phyloP scores from a whole-genome alignment of 2,888 invertebrate genomes.

The Chrysomela aeneicollis region DNA sequence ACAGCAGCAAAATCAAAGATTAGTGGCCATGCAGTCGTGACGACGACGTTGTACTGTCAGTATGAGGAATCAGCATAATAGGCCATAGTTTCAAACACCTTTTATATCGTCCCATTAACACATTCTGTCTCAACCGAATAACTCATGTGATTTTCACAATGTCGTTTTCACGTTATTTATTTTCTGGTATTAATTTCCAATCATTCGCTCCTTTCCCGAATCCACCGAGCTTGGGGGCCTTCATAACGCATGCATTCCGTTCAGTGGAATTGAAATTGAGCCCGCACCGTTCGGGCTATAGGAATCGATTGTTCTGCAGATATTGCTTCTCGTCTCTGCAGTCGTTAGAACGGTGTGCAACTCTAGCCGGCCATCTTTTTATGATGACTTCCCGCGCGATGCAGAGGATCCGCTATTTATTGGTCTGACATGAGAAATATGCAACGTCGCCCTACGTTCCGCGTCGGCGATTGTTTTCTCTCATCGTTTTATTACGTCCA shows the following conservation, averaged over 20 bases:
- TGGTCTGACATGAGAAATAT: slow-evolving; percentile 3
- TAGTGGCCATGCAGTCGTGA: no score
- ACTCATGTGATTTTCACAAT: no score
- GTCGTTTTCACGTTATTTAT: no score
- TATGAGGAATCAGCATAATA: no score
- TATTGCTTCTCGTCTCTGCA: slow-evolving; percentile 49
- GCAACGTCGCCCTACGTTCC: not conserved
- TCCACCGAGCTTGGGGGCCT: no score
- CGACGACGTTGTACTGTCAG: no score
- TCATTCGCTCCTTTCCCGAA: not conserved
- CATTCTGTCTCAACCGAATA: no score
- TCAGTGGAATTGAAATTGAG: slow-evolving; percentile 39
- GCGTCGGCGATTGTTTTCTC: not conserved
- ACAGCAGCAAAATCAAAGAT: no score
- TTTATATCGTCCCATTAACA: no score
- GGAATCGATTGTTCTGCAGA: slow-evolving; percentile 51
- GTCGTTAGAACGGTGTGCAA: slow-evolving; percentile 42
- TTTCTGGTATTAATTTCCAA: no score
- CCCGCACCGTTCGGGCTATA: slow-evolving; percentile 29
- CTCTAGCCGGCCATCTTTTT: slow-evolving; percentile 40
- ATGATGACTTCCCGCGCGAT: slow-evolving; percentile 37
- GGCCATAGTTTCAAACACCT: no score
- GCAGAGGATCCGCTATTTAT: slow-evolving; percentile 21
- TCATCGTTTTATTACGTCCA: slow-evolving; percentile 24
- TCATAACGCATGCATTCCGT: slow-evolving; percentile 28